Percentiles rank a stretch among this genome's conserved stretches.
These are phyloP conservation scores for Siniperca undulata DNA, from an alignment of 2,797 vertebrate genomes.

Conservation along the genomic window DNA sequence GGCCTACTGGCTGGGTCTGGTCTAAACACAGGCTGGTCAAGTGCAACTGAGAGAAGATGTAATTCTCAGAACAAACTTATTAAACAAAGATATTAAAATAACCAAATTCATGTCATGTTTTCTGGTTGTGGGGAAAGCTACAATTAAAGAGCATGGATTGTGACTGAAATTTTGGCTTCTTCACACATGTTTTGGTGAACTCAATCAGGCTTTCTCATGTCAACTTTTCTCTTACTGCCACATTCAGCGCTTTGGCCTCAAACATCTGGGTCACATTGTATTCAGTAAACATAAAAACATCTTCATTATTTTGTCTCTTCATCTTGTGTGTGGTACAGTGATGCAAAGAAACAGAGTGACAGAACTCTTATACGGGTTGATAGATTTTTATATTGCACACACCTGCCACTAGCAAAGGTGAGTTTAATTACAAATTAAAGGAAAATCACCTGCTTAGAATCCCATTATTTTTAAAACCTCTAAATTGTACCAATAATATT, in stretches of 20 bases:
- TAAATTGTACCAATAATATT: background rate
- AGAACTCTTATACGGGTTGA: background rate
- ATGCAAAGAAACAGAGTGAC: background rate
- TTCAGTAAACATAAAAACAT: no score
- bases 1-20: no score
- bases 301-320: background rate
- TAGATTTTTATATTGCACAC: background rate
- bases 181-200: no score
- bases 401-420: background rate
- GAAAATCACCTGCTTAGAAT: background rate
- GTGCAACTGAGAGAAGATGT: no score
- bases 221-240: no score
- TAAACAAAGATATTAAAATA: no score
- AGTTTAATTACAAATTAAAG: background rate
- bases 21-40: no score
- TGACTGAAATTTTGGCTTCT: background rate
- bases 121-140: background rate
- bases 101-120: no score
- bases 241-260: background rate
- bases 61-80: no score
- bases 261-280: background rate
- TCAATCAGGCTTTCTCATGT: background rate
- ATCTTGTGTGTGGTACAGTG: background rate
- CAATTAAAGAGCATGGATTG: background rate
- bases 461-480: no score